phyloP scores from a whole-genome alignment of 2,888 invertebrate genomes.

The Balanococcus diminutus region DNA sequence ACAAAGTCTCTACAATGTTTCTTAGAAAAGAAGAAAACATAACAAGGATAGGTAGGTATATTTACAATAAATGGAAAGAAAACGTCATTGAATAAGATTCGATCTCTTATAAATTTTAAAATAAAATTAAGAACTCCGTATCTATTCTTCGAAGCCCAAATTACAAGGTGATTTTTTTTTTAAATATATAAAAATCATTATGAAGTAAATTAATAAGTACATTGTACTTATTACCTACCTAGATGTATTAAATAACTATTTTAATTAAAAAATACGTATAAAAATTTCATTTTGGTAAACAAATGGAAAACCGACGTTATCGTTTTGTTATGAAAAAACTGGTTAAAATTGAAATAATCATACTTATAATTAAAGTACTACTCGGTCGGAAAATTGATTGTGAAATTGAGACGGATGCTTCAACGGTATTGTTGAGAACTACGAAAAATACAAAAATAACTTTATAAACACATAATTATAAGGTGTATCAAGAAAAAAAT shows the following conservation, averaged over 20 bases:
- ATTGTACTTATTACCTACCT: no score
- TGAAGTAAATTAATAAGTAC: no score
- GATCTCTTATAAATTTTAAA: not conserved
- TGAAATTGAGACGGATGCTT: constrained; percentile 1
- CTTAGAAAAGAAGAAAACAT: not conserved
- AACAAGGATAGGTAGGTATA: not conserved
- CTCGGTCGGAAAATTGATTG: not conserved
- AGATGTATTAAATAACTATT: no score
- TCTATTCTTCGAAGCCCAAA: not conserved
- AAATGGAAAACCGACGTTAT: not conserved
- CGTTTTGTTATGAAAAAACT: not conserved
- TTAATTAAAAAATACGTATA: not conserved
- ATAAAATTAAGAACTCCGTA: not conserved
- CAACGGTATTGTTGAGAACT: not conserved
- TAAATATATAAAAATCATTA: not conserved
- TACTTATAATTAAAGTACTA: not conserved
- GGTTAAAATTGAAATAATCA: not conserved
- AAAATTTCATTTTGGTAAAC: not conserved
- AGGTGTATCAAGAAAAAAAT: no score
- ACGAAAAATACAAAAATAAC: not conserved
- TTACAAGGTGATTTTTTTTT: not conserved
- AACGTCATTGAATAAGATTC: no score
- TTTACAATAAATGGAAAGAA: not conserved
- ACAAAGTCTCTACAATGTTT: no score
- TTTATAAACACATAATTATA: no score